These are phyloP conservation scores for Agrenia bidenticulata DNA, from an alignment of 2,888 invertebrate species.

Conservation along the genomic window DNA sequence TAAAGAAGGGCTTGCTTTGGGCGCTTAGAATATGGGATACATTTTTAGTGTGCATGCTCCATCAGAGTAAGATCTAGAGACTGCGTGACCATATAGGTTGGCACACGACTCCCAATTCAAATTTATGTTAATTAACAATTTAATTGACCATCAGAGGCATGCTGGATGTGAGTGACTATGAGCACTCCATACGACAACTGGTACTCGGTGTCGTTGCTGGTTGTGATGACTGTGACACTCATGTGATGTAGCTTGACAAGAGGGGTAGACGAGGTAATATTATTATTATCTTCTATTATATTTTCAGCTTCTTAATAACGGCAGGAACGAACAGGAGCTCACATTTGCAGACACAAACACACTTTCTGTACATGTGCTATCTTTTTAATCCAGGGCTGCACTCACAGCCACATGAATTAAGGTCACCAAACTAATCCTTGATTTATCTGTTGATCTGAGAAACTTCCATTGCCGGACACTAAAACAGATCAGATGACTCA, in stretches of 20 bases:
- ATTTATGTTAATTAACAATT: not conserved
- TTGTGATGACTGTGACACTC: slow-evolving; percentile 9
- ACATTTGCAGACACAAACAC: slow-evolving; percentile 13
- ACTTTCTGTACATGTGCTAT: slow-evolving; percentile 22
- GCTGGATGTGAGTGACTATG: slow-evolving; percentile 2
- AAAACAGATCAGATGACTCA: slow-evolving; percentile 47
- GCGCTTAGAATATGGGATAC: not conserved
- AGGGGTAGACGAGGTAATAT: slow-evolving; percentile 11
- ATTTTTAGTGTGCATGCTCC: slow-evolving; percentile 3
- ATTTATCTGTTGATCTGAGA: slow-evolving; percentile 48
- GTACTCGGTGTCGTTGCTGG: not conserved
- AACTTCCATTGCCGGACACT: slow-evolving; percentile 45
- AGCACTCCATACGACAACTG: slow-evolving; percentile 1
- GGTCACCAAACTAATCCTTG: slow-evolving; percentile 49
- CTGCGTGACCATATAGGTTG: not conserved
- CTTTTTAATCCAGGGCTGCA: slow-evolving; percentile 8
- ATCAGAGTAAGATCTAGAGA: not conserved
- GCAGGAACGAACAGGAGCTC: slow-evolving; percentile 14
- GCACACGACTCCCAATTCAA: slow-evolving; percentile 4
- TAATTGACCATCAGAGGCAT: not conserved
- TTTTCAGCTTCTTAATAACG: slow-evolving; percentile 13
- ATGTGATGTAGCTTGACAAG: slow-evolving; percentile 10
- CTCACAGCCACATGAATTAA: slow-evolving; percentile 34
- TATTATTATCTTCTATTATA: slow-evolving; percentile 11
- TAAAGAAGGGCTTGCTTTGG: slow-evolving; percentile 2